phyloP scores from a whole-genome alignment of 2,113 vertebrate species.

The Saccopteryx bilineata region DNA sequence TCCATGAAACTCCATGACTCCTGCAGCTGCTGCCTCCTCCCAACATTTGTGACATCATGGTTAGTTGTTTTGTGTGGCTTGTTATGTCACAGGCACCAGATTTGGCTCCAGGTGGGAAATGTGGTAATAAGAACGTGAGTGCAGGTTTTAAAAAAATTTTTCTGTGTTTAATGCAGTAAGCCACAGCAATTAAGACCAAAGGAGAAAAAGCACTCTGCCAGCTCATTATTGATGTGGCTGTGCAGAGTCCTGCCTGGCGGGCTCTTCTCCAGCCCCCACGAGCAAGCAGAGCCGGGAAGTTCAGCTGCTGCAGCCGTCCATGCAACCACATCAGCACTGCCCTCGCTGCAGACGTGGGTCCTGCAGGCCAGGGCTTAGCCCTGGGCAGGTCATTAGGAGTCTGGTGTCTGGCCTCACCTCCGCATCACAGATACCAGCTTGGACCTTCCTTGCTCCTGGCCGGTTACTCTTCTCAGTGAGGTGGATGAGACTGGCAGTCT shows the following conservation, averaged over 20 bases:
- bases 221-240: background rate
- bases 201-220: background rate
- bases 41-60: background rate
- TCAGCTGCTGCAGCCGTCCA: background rate
- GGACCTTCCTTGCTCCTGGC: background rate
- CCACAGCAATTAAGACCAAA: background rate
- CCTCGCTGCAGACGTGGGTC: background rate
- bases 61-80: accelerated
- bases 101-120: constrained; percentile 56
- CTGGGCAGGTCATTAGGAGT: background rate
- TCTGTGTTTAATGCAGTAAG: background rate
- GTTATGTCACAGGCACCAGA: background rate
- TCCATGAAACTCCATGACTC: constrained; percentile 62
- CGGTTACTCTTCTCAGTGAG: background rate
- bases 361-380: background rate
- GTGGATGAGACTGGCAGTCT: background rate
- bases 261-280: background rate
- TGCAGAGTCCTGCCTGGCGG: background rate
- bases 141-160: background rate
- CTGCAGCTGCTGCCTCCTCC: background rate
- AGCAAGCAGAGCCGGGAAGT: constrained; percentile 40
- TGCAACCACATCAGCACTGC: background rate
- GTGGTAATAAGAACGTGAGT: constrained; percentile 7
- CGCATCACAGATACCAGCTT: background rate
- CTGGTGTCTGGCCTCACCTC: background rate